Percentiles rank a stretch among this genome's conserved stretches.
Evolutionary conservation across 2,113 vertebrate genomes (phyloP).

Genomic region (Pipra filicauda): DNA sequence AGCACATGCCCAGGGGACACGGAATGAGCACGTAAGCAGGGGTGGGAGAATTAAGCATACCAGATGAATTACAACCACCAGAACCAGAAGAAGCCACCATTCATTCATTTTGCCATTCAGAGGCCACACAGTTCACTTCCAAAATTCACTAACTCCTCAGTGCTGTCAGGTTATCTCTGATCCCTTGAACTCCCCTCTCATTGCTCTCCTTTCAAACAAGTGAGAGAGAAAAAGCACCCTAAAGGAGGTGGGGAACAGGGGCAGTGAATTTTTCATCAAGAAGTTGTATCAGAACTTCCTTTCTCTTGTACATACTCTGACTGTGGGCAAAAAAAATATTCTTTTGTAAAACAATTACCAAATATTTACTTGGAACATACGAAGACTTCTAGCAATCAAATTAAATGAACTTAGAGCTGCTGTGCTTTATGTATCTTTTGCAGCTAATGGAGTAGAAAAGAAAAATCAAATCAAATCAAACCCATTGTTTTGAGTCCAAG

Average conservation of each 20-base stretch:
- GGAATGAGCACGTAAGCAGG: background rate
- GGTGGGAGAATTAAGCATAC: background rate
- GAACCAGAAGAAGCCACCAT: background rate
- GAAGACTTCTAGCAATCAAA: conserved; percentile 51
- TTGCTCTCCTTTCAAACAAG: background rate
- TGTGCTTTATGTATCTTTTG: conserved; percentile 19
- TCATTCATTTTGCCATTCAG: background rate
- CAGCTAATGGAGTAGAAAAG: conserved; percentile 35
- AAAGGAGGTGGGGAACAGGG: background rate
- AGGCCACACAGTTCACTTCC: background rate
- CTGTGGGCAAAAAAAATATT: conserved; percentile 10
- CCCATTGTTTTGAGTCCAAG: conserved; percentile 63
- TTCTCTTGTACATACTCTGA: background rate
- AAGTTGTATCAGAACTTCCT: background rate
- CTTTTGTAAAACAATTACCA: conserved; percentile 4
- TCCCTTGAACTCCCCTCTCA: background rate
- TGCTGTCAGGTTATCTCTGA: background rate
- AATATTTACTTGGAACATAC: conserved; percentile 56
- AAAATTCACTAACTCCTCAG: background rate
- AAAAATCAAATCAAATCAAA: conserved; percentile 36
- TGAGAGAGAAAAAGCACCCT: background rate
- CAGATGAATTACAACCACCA: background rate
- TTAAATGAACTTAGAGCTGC: conserved; percentile 51
- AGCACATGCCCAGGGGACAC: background rate
- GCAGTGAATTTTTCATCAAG: background rate